These are phyloP conservation scores for Pyralis farinalis DNA, from an alignment of 2,888 invertebrate genomes.

Conservation along the genomic window DNA sequence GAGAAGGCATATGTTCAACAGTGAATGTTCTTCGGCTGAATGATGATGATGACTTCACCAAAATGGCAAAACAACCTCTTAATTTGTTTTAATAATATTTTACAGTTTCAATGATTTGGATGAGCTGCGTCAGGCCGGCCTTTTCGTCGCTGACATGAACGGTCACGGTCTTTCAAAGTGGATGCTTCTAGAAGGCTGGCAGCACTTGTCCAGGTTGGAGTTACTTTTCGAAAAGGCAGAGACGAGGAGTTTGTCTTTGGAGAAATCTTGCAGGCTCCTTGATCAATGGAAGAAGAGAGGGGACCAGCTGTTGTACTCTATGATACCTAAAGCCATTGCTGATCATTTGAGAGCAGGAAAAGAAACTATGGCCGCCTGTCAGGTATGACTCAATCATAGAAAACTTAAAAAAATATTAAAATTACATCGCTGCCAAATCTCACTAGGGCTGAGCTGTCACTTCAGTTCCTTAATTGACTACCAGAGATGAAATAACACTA, in stretches of 20 bases:
- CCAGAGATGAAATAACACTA: too few relatives aligned
- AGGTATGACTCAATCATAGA: constrained; percentile 77
- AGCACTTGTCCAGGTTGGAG: constrained; percentile 89
- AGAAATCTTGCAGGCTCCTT: constrained; percentile 87
- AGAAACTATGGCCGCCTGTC: constrained; percentile 89
- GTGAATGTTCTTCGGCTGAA: too few relatives aligned
- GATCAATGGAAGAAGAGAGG: constrained; percentile 93
- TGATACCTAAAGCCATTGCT: constrained; percentile 94
- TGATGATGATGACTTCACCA: too few relatives aligned
- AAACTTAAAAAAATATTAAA: too few relatives aligned
- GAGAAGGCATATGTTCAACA: too few relatives aligned
- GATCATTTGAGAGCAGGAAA: constrained; percentile 89
- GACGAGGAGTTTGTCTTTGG: constrained; percentile 88
- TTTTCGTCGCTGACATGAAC: constrained; percentile 91
- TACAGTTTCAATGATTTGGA: constrained; percentile 90
- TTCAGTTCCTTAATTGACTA: too few relatives aligned
- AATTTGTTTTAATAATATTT: too few relatives aligned
- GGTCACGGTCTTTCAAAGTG: constrained; percentile 92
- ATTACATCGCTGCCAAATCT: too few relatives aligned
- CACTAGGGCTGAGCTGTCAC: too few relatives aligned
- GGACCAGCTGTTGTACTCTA: constrained; percentile 93
- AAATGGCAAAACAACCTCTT: too few relatives aligned
- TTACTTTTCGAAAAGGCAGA: constrained; percentile 92
- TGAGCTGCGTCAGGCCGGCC: constrained; percentile 89
- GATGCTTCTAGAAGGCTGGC: constrained; percentile 92